A percentile compares a stretch with the other conserved stretches of the same genome.
Evolutionary conservation across 2,113 vertebrate genomes (phyloP).

Genomic region (Nannospalax galili): DNA sequence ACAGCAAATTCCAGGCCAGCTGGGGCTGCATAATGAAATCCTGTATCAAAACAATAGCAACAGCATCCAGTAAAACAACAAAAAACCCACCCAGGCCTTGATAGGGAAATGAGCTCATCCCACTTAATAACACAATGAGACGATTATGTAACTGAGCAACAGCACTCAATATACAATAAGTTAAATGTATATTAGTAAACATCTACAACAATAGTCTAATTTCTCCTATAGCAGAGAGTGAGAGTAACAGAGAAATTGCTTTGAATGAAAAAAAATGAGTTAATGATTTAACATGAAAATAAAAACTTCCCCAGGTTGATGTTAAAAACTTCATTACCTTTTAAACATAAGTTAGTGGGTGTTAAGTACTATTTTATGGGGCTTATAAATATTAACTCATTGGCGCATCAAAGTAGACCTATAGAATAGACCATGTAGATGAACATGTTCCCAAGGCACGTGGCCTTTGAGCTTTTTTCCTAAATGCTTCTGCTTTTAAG

Average conservation of each 20-base stretch:
- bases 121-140: slow-evolving; percentile 4
- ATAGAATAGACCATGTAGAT: background rate
- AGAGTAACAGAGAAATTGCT: background rate
- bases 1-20: too few relatives aligned
- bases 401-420: background rate
- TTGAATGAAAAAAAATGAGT: background rate
- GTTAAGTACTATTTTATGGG: background rate
- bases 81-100: background rate
- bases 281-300: background rate
- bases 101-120: background rate
- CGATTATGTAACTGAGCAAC: background rate
- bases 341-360: background rate
- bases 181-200: too few relatives aligned
- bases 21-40: too few relatives aligned
- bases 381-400: background rate
- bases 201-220: background rate
- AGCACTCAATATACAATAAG: background rate
- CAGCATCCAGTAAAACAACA: too few relatives aligned
- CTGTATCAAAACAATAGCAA: too few relatives aligned
- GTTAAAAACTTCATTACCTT: slow-evolving; percentile 40
- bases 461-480: background rate
- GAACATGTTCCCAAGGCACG: background rate
- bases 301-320: background rate
- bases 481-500: background rate
- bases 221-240: background rate